A percentile compares a stretch with the other conserved stretches of the same genome.
These are phyloP conservation scores for Zeuzera pyrina DNA, from an alignment of 2,888 invertebrate species.

Conservation along the genomic window DNA sequence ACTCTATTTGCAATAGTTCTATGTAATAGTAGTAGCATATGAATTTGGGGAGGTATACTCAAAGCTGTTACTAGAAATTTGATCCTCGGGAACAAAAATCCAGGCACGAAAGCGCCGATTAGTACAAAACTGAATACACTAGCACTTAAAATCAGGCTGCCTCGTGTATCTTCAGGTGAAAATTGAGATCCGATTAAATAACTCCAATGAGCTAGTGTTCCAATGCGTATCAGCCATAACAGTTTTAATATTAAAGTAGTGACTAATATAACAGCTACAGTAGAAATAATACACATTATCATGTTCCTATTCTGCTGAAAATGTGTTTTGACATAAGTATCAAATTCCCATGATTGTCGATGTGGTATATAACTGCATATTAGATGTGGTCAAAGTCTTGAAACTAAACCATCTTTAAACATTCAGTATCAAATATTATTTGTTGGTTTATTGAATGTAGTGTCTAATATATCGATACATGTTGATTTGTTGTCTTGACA, in stretches of 20 bases:
- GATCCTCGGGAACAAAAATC: slow-evolving; percentile 29
- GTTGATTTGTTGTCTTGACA: no score
- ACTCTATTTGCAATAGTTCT: slow-evolving; percentile 20
- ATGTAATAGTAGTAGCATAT: slow-evolving; percentile 35
- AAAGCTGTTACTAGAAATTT: slow-evolving; percentile 31
- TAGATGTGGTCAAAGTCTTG: no score
- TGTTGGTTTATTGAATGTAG: no score
- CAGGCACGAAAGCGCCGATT: slow-evolving; percentile 29
- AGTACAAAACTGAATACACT: slow-evolving; percentile 29
- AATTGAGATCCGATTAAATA: slow-evolving; percentile 26
- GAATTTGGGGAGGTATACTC: slow-evolving; percentile 41
- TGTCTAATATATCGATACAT: no score
- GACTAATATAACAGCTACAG: no score
- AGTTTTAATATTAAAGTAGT: not conserved
- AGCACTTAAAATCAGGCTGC: slow-evolving; percentile 22
- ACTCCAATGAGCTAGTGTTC: slow-evolving; percentile 11
- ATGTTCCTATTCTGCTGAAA: no score
- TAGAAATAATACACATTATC: no score
- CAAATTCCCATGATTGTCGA: no score
- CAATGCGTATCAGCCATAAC: slow-evolving; percentile 5
- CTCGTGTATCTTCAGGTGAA: slow-evolving; percentile 23
- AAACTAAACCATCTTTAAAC: no score
- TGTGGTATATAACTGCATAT: no score
- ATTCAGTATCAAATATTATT: no score
- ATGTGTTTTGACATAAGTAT: no score